phyloP scores from a whole-genome alignment of 2,888 invertebrate genomes.

The Hirtodrosophila cameraria region DNA sequence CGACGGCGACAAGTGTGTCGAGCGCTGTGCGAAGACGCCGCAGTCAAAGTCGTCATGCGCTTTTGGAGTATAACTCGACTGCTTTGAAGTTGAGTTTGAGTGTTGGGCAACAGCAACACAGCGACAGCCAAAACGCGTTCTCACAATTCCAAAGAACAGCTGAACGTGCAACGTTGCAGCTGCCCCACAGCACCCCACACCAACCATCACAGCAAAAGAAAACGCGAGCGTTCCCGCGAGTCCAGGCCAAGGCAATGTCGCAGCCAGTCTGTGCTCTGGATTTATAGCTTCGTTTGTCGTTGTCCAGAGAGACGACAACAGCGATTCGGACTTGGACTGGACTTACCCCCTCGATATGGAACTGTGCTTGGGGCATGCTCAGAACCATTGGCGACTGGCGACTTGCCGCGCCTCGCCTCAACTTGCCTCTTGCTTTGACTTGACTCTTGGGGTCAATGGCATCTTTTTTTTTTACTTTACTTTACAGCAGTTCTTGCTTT shows the following conservation, averaged over 20 bases:
- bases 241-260: constrained; percentile 74
- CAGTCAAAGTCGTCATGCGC: constrained; percentile 40
- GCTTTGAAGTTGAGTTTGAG: constrained; percentile 37
- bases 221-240: constrained; percentile 27
- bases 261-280: constrained; percentile 74
- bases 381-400: constrained; percentile 40
- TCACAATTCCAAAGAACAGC: constrained; percentile 52
- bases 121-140: constrained; percentile 56
- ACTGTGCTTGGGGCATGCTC: background rate
- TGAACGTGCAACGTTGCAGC: constrained; percentile 48
- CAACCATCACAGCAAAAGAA: too few species aligned
- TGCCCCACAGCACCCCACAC: constrained; percentile 3
- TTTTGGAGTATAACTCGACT: constrained; percentile 15
- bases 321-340: background rate
- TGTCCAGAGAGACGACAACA: too few species aligned
- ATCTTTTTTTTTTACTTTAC: constrained; percentile 36
- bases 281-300: constrained; percentile 54
- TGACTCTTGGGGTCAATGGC: constrained; percentile 55
- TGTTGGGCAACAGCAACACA: constrained; percentile 37
- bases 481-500: constrained; percentile 39
- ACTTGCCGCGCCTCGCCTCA: constrained; percentile 18
- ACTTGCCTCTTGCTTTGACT: constrained; percentile 12
- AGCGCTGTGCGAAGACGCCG: constrained; percentile 19
- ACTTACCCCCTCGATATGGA: constrained; percentile 19
- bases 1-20: constrained; percentile 56